Evolutionary conservation across 1,140 invertebrate species (phyloP).

Genomic region (Hyles vespertilio): DNA sequence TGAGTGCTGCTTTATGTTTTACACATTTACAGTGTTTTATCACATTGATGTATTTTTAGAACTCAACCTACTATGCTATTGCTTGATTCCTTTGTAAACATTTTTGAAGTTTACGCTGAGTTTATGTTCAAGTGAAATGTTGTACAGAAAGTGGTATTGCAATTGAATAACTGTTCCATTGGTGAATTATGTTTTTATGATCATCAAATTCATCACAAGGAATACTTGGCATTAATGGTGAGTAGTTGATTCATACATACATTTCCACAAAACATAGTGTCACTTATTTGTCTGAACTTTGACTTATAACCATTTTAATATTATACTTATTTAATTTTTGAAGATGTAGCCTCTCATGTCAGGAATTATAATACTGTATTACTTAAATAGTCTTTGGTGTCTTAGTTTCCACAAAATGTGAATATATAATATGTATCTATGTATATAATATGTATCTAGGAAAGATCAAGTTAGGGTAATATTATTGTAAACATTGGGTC

Average conservation of each 20-base stretch:
- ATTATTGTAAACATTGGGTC: no score
- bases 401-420: no score
- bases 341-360: no score
- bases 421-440: no score
- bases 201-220: conserved; percentile 35
- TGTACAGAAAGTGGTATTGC: conserved; percentile 24
- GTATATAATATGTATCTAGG: no score
- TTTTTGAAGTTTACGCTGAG: conserved; percentile 39
- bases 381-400: no score
- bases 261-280: background rate
- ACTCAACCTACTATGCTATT: conserved; percentile 51
- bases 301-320: no score
- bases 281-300: background rate
- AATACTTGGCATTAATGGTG: conserved; percentile 58
- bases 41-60: conserved; percentile 72
- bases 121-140: conserved; percentile 50
- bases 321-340: no score
- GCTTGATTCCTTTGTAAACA: conserved; percentile 60
- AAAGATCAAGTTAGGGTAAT: no score
- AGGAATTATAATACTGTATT: no score
- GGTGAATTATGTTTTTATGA: conserved; percentile 49
- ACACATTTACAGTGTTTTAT: conserved; percentile 70
- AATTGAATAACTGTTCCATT: conserved; percentile 23
- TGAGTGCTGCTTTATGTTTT: conserved; percentile 65
- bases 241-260: conserved; percentile 25